Evolutionary conservation across 2,888 invertebrate genomes (phyloP).

Genomic region (Vesta saturnalis): DNA sequence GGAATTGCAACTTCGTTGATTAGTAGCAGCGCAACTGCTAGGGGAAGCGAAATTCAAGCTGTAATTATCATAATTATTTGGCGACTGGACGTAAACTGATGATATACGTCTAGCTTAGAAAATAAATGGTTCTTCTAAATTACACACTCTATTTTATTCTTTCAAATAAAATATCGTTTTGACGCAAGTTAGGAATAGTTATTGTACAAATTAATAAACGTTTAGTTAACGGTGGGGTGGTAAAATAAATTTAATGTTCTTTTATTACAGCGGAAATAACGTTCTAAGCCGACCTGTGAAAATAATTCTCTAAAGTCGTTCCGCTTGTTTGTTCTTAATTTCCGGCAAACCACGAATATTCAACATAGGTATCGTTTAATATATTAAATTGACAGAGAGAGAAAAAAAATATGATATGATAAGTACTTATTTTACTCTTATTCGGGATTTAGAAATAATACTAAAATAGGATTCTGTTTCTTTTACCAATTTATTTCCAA

Average conservation of each 20-base stretch:
- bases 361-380: slow-evolving; percentile 30
- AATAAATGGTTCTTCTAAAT: slow-evolving; percentile 30
- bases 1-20: slow-evolving; percentile 48
- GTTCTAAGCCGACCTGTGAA: slow-evolving; percentile 43
- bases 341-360: slow-evolving; percentile 42
- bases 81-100: slow-evolving; percentile 34
- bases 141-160: slow-evolving; percentile 6
- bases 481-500: slow-evolving; percentile 60
- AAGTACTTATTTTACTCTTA: background rate
- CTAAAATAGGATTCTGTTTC: slow-evolving; percentile 16
- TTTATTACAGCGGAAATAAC: slow-evolving; percentile 24
- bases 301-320: slow-evolving; percentile 62
- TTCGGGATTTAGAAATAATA: background rate
- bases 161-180: background rate
- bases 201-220: slow-evolving; percentile 4
- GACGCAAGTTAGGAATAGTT: background rate
- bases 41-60: slow-evolving; percentile 43
- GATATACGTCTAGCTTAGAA: slow-evolving; percentile 32
- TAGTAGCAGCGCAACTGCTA: slow-evolving; percentile 49
- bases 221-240: slow-evolving; percentile 3
- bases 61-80: slow-evolving; percentile 60
- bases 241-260: slow-evolving; percentile 23
- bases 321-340: slow-evolving; percentile 60
- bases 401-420: background rate
- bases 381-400: slow-evolving; percentile 17